Evolutionary conservation across 1,140 invertebrate species (phyloP), one percentile per base, ranked within the genome.

Genomic region (Drosophila suzukii): DNA sequence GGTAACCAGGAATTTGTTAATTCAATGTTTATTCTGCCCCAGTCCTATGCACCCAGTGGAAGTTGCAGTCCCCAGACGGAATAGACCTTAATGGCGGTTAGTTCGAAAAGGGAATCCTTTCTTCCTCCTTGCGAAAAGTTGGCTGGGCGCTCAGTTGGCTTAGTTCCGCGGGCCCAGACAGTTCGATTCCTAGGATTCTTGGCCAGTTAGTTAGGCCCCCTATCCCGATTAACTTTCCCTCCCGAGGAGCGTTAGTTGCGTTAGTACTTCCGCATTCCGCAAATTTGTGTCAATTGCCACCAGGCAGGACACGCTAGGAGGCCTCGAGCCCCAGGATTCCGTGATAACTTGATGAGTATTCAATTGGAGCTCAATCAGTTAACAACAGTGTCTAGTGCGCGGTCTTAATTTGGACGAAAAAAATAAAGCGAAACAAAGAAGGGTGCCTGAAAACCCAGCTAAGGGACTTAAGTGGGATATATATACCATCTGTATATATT

Each of bases 1-100:
- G 81, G 90, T 77, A 83, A 91, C 90, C 62, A 66, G 81, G 83
- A 90, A 91, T 91, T 91, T 91, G 90, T 91, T 91, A 91, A 91
- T 91, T 91, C 90, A 90, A 91, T 91, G 90, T 74, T 91, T 85
- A 78, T 75, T 88, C 71, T 74, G 78, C 73, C 76, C 76, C 61
- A 20, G 20, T 20, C 20, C 20, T 20, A 20, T 20, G 20, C 20
- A 20, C 20, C 20, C 20, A 71, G 60, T 47, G 47, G 54, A 81
- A 81, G 44, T 57, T 72, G 81, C 59, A 61, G 61, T 70, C 56
- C 60, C 71, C 54, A 75, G 78, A 58, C 68, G 56, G 60, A 73
- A 20, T 67, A 50, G 61, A 12, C 70, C 73, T 12, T 77, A 77
- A 77, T 77, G 74, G 74, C 74, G 74, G 74, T 76, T 76, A 75